Evolutionary conservation across 2,113 vertebrate species (phyloP).

Genomic region (Nothocercus julius): DNA sequence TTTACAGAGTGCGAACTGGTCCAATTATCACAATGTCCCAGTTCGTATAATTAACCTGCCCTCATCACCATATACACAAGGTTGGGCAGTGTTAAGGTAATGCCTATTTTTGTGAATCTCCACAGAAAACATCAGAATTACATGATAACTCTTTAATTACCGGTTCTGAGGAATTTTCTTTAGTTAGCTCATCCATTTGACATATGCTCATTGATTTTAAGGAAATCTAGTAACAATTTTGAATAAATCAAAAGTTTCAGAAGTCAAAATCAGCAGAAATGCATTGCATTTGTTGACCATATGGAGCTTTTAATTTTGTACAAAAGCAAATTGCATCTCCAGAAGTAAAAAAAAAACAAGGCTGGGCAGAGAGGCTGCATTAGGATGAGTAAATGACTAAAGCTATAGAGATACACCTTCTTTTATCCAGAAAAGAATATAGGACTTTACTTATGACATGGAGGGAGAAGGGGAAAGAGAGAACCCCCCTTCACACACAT

Average conservation of each 20-base stretch:
- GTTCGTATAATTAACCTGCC: neutral
- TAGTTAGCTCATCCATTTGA: neutral
- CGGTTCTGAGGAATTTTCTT: neutral
- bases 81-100: neutral
- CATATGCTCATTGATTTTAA: neutral
- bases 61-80: neutral
- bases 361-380: neutral
- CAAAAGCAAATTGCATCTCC: neutral
- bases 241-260: neutral
- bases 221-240: neutral
- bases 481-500: neutral
- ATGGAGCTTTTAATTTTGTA: neutral
- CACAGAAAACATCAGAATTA: neutral
- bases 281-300: neutral
- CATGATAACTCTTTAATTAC: neutral
- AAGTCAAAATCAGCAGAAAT: neutral
- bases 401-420: accelerated
- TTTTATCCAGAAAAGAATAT: neutral
- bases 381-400: neutral
- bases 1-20: neutral
- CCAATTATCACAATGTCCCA: neutral
- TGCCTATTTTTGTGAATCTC: neutral
- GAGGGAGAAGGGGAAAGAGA: neutral
- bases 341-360: neutral
- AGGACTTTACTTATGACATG: neutral